Conservation (phyloP, 2,113 vertebrate genomes). For the Noturus placidus region DNA sequence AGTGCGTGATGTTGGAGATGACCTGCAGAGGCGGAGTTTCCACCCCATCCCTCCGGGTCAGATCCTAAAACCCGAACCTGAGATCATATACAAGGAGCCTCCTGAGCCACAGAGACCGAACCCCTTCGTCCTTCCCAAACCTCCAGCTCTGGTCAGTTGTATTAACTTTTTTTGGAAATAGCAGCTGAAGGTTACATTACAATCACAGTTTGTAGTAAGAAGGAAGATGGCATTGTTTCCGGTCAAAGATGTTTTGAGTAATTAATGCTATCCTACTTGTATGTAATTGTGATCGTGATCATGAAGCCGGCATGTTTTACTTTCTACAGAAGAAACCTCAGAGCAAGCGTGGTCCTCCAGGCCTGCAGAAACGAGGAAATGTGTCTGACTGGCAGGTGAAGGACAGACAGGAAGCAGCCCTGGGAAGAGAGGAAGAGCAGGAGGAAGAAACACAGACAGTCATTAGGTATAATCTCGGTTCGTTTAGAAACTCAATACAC, state of each 20-base stretch:
- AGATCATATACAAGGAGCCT: slow-evolving; percentile 18
- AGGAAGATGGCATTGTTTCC: not conserved
- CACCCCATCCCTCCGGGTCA: slow-evolving; percentile 73
- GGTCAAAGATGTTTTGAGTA: not conserved
- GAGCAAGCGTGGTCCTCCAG: slow-evolving; percentile 75
- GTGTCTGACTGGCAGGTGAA: slow-evolving; percentile 50
- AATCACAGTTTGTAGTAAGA: not conserved
- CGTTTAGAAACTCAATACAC: not conserved
- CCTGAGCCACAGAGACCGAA: slow-evolving; percentile 57
- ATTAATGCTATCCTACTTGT: not conserved
- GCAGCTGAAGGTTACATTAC: not conserved
- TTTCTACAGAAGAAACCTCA: slow-evolving; percentile 63
- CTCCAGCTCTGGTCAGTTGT: slow-evolving; percentile 63
- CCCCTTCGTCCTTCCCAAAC: slow-evolving; percentile 58
- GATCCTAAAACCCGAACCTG: slow-evolving; percentile 62
- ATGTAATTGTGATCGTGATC: not conserved
- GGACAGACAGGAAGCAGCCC: slow-evolving; percentile 36
- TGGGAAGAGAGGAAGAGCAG: slow-evolving; percentile 55
- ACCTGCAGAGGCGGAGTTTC: slow-evolving; percentile 64
- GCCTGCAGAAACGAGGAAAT: slow-evolving; percentile 64
- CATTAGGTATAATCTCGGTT: slow-evolving; percentile 74
- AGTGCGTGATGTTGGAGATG: slow-evolving; percentile 63
- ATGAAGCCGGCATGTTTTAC: not conserved
- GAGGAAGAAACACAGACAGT: slow-evolving; percentile 65
- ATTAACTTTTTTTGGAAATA: not conserved